Conservation (phyloP, 2,888 invertebrate species). For the Chrysina gloriosa region DNA sequence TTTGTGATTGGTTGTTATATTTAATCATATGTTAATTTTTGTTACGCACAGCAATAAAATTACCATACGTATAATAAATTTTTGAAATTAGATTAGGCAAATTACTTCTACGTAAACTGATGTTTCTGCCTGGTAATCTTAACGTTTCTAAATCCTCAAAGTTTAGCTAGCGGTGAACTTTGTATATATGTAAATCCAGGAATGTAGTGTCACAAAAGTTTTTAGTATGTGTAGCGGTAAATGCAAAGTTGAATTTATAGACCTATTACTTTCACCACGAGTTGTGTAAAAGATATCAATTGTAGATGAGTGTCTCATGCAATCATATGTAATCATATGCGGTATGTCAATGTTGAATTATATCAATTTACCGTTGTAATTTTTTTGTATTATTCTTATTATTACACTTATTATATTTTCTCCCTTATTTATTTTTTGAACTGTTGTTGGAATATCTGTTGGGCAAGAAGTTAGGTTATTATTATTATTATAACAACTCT, state of each 20-base stretch:
- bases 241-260: not conserved
- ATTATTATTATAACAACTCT: too few relatives aligned
- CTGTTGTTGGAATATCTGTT: too few relatives aligned
- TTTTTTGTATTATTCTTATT: too few relatives aligned
- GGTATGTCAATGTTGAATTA: too few relatives aligned
- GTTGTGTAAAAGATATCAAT: not conserved
- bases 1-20: not conserved
- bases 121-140: not conserved
- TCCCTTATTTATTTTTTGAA: too few relatives aligned
- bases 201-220: constrained; percentile 2
- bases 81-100: constrained; percentile 30
- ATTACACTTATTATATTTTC: too few relatives aligned
- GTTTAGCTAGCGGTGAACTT: constrained; percentile 10
- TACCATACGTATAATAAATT: constrained; percentile 32
- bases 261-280: not conserved
- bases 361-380: too few relatives aligned
- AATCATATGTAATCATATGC: too few relatives aligned
- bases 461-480: too few relatives aligned
- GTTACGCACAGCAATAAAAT: constrained; percentile 30
- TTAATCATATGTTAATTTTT: constrained; percentile 10
- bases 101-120: constrained; percentile 31
- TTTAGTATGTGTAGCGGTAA: not conserved
- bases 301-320: not conserved
- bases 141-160: not conserved
- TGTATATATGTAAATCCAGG: constrained; percentile 5